A percentile compares a stretch with the other conserved stretches of the same genome.
Evolutionary conservation across 2,888 invertebrate species (phyloP).

Genomic region (Phanerotoma sp.): DNA sequence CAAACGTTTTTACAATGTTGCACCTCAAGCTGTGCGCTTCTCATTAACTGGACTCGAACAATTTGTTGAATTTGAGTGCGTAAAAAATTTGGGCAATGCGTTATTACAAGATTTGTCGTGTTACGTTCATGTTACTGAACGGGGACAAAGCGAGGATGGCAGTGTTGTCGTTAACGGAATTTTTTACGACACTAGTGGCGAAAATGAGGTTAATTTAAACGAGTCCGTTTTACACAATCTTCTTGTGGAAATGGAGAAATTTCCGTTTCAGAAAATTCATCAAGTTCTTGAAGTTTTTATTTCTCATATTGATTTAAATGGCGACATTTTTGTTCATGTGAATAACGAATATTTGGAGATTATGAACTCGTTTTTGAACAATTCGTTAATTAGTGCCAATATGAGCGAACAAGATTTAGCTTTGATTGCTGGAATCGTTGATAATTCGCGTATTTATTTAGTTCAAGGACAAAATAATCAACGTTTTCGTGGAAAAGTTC

Average conservation of each 20-base stretch:
- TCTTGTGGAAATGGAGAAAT: conserved; percentile 56
- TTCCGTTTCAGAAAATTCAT: conserved; percentile 38
- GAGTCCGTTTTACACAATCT: conserved; percentile 60
- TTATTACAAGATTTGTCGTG: conserved; percentile 61
- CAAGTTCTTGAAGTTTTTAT: conserved; percentile 51
- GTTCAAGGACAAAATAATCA: conserved; percentile 54
- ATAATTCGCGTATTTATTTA: conserved; percentile 58
- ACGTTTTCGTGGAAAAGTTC: conserved; percentile 60
- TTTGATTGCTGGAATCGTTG: conserved; percentile 21
- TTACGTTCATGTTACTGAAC: conserved; percentile 60
- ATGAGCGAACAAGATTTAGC: conserved; percentile 17
- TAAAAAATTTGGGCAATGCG: conserved; percentile 51
- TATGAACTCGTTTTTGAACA: conserved; percentile 45
- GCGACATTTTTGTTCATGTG: conserved; percentile 57
- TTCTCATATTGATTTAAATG: conserved; percentile 54
- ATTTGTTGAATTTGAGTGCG: conserved; percentile 57
- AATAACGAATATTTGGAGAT: conserved; percentile 49
- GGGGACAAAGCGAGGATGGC: conserved; percentile 53
- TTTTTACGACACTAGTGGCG: conserved; percentile 67
- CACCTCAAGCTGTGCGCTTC: conserved; percentile 74
- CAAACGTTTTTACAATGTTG: conserved; percentile 65
- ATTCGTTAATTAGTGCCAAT: conserved; percentile 31
- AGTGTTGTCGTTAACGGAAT: conserved; percentile 62
- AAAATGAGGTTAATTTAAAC: conserved; percentile 68
- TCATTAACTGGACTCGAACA: conserved; percentile 73